phyloP scores from a whole-genome alignment of 2,888 invertebrate species.

The Drosophila picticornis region DNA sequence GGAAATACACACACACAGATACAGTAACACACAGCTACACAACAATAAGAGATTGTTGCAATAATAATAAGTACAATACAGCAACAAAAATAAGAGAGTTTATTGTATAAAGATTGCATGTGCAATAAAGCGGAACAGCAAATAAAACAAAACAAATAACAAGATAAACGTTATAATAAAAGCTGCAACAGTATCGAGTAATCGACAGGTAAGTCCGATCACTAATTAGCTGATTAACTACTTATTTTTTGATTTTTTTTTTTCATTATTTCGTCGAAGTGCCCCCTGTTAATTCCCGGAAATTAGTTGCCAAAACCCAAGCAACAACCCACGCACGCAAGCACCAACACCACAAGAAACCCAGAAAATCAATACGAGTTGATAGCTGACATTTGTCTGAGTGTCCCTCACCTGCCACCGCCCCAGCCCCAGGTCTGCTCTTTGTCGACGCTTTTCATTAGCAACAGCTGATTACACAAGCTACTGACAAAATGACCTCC shows the following conservation, averaged over 20 bases:
- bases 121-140: slow-evolving; percentile 41
- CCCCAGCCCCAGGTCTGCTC: background rate
- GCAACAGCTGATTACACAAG: slow-evolving; percentile 80
- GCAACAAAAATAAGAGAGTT: background rate
- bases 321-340: slow-evolving; percentile 1
- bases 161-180: slow-evolving; percentile 23
- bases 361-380: slow-evolving; percentile 57
- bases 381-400: slow-evolving; percentile 29
- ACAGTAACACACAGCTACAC: slow-evolving; percentile 24
- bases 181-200: slow-evolving; percentile 9
- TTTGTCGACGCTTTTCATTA: slow-evolving; percentile 68
- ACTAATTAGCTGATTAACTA: slow-evolving; percentile 54
- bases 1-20: slow-evolving; percentile 57
- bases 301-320: slow-evolving; percentile 9
- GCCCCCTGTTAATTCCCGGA: slow-evolving; percentile 31
- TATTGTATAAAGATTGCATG: slow-evolving; percentile 24
- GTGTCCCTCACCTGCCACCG: background rate
- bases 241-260: background rate
- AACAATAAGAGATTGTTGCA: slow-evolving; percentile 46
- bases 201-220: slow-evolving; percentile 50
- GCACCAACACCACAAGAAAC: background rate
- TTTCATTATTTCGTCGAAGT: slow-evolving; percentile 1
- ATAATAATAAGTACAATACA: slow-evolving; percentile 33
- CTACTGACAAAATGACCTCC: slow-evolving; percentile 55
- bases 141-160: slow-evolving; percentile 26